Conservation (phyloP, 1,140 invertebrate species). For the Cephus cinctus region DNA sequence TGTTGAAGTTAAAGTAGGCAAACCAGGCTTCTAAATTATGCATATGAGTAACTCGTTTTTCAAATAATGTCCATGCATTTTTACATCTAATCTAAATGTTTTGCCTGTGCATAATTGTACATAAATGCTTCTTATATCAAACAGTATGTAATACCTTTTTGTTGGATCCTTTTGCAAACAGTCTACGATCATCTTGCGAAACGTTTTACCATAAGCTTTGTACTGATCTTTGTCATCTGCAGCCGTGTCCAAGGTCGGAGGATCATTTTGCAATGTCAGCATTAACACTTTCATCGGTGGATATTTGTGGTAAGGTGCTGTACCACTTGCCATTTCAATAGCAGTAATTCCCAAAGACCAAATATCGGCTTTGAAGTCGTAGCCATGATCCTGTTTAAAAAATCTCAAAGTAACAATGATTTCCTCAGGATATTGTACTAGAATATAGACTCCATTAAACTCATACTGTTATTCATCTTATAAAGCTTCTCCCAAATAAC, state of each 20-base stretch:
- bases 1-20: no score
- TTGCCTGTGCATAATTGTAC: no score
- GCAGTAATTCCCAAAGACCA: constrained; percentile 99
- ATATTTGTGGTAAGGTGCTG: constrained; percentile 98
- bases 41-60: no score
- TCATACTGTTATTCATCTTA: no score
- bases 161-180: constrained; percentile 94
- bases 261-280: constrained; percentile 97
- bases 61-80: no score
- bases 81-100: no score
- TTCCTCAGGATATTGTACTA: constrained; percentile 7
- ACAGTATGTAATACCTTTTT: constrained; percentile 63
- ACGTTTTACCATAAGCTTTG: constrained; percentile 95
- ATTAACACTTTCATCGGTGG: constrained; percentile 99
- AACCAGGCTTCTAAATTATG: no score
- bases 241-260: constrained; percentile 92
- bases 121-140: constrained; percentile 10
- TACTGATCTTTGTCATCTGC: constrained; percentile 98
- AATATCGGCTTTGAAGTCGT: constrained; percentile 99
- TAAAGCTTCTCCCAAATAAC: no score
- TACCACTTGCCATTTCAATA: constrained; percentile 98
- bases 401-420: constrained; percentile 18
- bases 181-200: constrained; percentile 93
- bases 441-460: no score
- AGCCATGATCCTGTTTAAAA: constrained; percentile 83